Evolutionary conservation across 2,888 invertebrate genomes (phyloP), one percentile per base, ranked within the genome.

Genomic region (Xestia xanthographa): DNA sequence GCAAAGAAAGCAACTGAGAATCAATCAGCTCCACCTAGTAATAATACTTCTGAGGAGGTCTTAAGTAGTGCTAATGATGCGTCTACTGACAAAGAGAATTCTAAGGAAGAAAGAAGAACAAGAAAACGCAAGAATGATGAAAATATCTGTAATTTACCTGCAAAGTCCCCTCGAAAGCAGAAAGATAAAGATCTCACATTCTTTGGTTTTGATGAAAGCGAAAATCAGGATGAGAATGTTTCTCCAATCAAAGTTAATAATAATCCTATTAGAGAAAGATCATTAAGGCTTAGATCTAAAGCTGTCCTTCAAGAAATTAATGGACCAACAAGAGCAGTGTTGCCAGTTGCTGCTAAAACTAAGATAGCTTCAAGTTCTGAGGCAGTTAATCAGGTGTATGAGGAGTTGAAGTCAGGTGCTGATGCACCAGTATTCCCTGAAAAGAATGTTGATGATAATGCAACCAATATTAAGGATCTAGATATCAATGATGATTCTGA

Each of bases 131-230:
- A 90, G 86, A 86, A 90, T 77, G 53, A 85, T 80, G 72, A 88
- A 87, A 72, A 90, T 34, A 85, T 82, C 29, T 77, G 72, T 65
- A 66, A 80, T 63, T 74, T 77, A 66, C 86, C 88, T 45, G 65
- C 76, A 22, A 89, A 91, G 73, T 88, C 89, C 20, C 85, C 87
- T 66, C 72, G 77, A 8, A 89, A 89, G 67, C 84, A 89, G 34
- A 90, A 92, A 60, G 86, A 93, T 56, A 92, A 92, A 71, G 90
- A 94, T 80, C 79, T 88, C 4, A 95, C 95, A 80, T 96, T 92
- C 81, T 97, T 96, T 89, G 97, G 97, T 2, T 97, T 97, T 92
- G 95, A 97, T 91, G 95, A 96, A 20, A 95, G 90, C 83, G 94
- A 94, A 45, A 90, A 90, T 81, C 81, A 85, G 66, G 94, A 95